Percentiles rank a stretch among this genome's conserved stretches.
phyloP scores from a whole-genome alignment of 92 coral and sea anemone genomes.

The Scolanthus callimorphus region DNA sequence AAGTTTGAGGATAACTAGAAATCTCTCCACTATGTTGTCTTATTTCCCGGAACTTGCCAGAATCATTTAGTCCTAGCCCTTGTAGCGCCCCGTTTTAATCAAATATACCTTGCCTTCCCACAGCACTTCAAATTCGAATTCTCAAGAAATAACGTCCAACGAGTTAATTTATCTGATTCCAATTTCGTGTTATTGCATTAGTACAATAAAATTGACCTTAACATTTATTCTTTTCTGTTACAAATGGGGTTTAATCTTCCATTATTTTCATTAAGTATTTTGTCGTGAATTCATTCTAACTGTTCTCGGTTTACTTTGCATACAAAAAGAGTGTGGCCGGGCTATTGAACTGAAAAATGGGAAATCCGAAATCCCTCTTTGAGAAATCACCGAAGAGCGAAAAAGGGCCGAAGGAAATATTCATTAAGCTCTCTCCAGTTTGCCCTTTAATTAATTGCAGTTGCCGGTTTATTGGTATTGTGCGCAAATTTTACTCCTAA shows the following conservation, averaged over 20 bases:
- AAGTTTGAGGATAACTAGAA: slow-evolving; percentile 15
- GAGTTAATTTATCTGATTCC: not conserved
- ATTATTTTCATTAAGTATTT: too few species aligned
- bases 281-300: too few species aligned
- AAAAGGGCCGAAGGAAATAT: not conserved
- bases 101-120: not conserved
- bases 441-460: slow-evolving; percentile 1
- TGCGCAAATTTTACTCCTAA: slow-evolving; percentile 27
- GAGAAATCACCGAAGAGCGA: not conserved
- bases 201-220: too few species aligned
- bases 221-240: too few species aligned
- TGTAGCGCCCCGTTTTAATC: not conserved
- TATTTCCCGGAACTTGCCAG: slow-evolving; percentile 27
- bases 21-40: slow-evolving; percentile 10
- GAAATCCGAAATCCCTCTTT: too few species aligned
- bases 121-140: not conserved
- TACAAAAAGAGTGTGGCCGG: too few species aligned
- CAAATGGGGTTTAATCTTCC: too few species aligned
- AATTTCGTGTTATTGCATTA: too few species aligned
- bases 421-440: not conserved
- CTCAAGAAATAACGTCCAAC: not conserved
- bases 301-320: too few species aligned
- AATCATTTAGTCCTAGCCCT: slow-evolving; percentile 2
- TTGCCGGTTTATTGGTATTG: slow-evolving; percentile 8
- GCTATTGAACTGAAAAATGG: too few species aligned